These are phyloP conservation scores for Gymnothorax reevesii DNA, from an alignment of 2,797 vertebrate species.

Conservation along the genomic window DNA sequence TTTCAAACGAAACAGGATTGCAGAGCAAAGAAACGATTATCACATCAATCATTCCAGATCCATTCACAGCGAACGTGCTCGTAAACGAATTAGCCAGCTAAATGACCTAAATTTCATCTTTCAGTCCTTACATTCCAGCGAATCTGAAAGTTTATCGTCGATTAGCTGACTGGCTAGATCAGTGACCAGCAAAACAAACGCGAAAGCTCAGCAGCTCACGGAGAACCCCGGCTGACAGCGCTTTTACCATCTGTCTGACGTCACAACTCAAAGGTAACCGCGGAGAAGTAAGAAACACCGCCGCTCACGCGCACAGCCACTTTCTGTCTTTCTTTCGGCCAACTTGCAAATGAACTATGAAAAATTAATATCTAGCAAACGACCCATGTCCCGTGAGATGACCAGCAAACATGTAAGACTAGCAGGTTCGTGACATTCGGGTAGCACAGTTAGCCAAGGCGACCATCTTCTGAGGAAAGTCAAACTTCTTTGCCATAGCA, in stretches of 20 bases:
- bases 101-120: background rate
- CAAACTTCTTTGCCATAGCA: background rate
- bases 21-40: background rate
- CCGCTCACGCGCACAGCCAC: background rate
- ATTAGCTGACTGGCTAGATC: background rate
- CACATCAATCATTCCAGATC: background rate
- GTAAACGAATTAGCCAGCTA: background rate
- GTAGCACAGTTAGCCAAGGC: background rate
- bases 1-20: background rate
- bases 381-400: background rate
- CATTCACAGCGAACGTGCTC: background rate
- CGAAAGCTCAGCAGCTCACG: too few species aligned
- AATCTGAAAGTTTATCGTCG: too few species aligned
- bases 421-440: background rate
- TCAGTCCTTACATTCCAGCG: background rate
- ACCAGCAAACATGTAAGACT: background rate
- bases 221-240: too few species aligned
- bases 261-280: too few species aligned
- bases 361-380: background rate
- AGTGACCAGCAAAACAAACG: background rate
- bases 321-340: too few species aligned
- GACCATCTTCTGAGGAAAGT: background rate
- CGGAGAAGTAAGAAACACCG: background rate
- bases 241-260: too few species aligned
- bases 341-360: background rate